Base-by-base conservation (phyloP, 2,888 invertebrate genomes). In the Nipponacmea schrenckii region DNA sequence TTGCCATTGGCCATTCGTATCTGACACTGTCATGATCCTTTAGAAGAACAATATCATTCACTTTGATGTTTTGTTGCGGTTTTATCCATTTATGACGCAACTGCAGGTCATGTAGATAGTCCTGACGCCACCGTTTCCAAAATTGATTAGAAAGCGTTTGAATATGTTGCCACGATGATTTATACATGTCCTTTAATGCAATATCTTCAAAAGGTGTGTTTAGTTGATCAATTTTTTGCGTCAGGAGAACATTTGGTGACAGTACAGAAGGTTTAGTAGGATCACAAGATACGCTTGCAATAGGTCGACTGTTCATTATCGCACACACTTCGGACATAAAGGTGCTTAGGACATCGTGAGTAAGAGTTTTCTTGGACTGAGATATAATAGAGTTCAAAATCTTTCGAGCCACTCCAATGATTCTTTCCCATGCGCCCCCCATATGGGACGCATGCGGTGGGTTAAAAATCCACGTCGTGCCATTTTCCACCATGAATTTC, bases 381-480 rank as follows among this genome's bases (percentile, higher is more conserved):
- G 65, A 20, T 1, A 75, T 66, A 68, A 75, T 71, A 14, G 78
- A 50, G n/a, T 78, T 74, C 15, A 78, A 64, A 31, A 78, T 74
- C 8, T 75, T 17, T 17, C 75, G 24, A 1, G 72, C 48, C 1
- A 75, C 45, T 5, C 76, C 76, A 20, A 77, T 78, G 65, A 78
- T 66, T 26, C 76, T 46, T 48, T 75, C 74, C 73, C 74, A 76
- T 1, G 46, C 48, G 14, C 76, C 76, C 7, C 74, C 78, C 73
- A 78, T 74, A 62, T 78, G 77, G 2, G 77, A 76, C 14, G 71
- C 64, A 69, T 75, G 73, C 0, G 77, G 75, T 0, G 73, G 67
- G 27, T 78, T 78, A 62, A 78, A 78, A n/a, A 44, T 71, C 78
- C 77, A 78, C 0, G 68, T 50, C n/a, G n/a, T n/a, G n/a, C n/a